Percentiles rank a stretch among this genome's conserved stretches.
Evolutionary conservation across 2,113 vertebrate genomes (phyloP).

Genomic region (Ceyx melanurus): DNA sequence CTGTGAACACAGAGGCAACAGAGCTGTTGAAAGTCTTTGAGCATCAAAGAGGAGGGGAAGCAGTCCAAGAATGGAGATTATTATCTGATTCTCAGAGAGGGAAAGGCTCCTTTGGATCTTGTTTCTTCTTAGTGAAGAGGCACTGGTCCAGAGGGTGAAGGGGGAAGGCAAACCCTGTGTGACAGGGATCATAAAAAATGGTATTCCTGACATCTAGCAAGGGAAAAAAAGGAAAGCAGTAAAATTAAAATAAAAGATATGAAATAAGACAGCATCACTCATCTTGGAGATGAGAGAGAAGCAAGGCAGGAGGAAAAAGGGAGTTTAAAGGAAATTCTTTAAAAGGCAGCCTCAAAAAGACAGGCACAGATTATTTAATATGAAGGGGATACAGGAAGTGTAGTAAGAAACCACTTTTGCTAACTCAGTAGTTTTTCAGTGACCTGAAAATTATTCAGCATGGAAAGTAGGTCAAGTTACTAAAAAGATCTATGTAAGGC

Average conservation of each 20-base stretch:
- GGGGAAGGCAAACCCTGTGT: not conserved
- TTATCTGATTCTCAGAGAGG: not conserved
- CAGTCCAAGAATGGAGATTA: not conserved
- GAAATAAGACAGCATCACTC: not conserved
- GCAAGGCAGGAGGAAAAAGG: not conserved
- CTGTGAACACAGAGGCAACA: not conserved
- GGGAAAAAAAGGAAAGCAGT: not conserved
- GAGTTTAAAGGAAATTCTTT: not conserved
- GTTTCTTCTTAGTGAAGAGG: not conserved
- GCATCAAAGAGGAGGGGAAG: not conserved
- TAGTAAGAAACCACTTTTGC: not conserved
- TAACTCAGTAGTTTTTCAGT: not conserved
- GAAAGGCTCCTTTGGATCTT: not conserved
- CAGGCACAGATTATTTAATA: not conserved
- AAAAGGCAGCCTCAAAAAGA: not conserved
- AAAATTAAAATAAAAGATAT: not conserved
- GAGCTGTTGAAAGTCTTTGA: not conserved
- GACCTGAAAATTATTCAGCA: not conserved
- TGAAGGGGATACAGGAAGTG: not conserved
- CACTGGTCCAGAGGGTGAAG: not conserved
- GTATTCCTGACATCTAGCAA: not conserved
- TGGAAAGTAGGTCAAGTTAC: slow-evolving; percentile 25
- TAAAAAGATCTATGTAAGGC: not conserved
- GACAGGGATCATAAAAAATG: not conserved
- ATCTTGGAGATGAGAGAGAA: not conserved